Base-by-base conservation (phyloP, 2,888 invertebrate species). In the Diaperis boleti region DNA sequence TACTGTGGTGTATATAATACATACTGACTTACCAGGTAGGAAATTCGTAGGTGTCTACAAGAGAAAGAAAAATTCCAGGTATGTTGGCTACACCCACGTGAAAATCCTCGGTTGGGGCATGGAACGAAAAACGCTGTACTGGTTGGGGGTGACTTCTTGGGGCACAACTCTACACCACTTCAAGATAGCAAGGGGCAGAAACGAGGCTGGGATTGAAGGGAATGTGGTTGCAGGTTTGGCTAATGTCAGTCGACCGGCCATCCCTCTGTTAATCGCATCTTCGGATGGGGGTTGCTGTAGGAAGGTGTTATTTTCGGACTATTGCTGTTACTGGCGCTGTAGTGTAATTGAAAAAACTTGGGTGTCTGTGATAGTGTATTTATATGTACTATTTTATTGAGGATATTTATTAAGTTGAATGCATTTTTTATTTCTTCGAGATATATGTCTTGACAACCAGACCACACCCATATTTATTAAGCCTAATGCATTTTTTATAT, bases 11-110 rank as follows among this genome's bases (percentile, higher is more conserved):
- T 14, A 8, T 8, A n/a, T 31, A 2, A 15, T 37, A 3, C 7
- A 2, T 39, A 8, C 14, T 10, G 39, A 15, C 33, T 37, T 13
- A 6, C 3, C 8, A 39, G 6, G 10, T n/a, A 3, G 3, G 7
- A 6, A 10, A 35, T 11, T 50, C 33, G 31, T 35, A 50, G 50
- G 50, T 8, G 50, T 50, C 8, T 50, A 47, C n/a, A 13, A 31
- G 2, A 11, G 17, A 4, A 13, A 29, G 3, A 8, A 10, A 4
- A 15, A 6, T 29, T 22, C 31, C 8, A 14, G 8, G 14, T 15
- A 47, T 29, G 17, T 31, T 4, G 39, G 39, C 1, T 39, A 39
- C 15, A 39, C 39, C 2, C n/a, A 39, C 13, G 47, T 47, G 15
- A 47, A 31, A n/a, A 1, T 39, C 3, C n/a, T 39, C 1, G 39